Percentiles rank a stretch among this genome's conserved stretches.
Conservation (phyloP, 1,140 invertebrate genomes). For the Tetranychus cinnabarinus region DNA sequence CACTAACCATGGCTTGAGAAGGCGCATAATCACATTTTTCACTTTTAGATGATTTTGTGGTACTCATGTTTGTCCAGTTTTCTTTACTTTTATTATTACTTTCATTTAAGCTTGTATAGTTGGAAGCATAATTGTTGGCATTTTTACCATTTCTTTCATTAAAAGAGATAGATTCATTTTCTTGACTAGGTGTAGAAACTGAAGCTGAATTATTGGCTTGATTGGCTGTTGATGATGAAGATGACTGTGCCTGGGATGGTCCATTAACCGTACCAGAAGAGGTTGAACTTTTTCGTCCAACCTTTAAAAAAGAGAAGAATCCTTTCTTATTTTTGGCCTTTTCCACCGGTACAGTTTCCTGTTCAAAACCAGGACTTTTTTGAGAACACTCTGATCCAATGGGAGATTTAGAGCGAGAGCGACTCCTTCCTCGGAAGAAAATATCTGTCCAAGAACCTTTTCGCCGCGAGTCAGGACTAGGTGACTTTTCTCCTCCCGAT, state of each 20-base stretch:
- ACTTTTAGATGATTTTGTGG: too few species aligned
- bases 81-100: background rate
- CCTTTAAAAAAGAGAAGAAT: background rate
- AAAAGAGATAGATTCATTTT: background rate
- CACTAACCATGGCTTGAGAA: too few species aligned
- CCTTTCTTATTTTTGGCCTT: background rate
- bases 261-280: background rate
- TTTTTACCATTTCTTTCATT: background rate
- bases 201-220: constrained; percentile 9
- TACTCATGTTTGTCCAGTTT: background rate
- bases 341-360: background rate
- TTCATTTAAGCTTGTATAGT: background rate
- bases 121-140: background rate
- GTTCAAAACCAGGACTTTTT: background rate
- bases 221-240: constrained; percentile 27
- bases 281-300: background rate
- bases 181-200: constrained; percentile 1
- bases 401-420: constrained; percentile 3
- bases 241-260: constrained; percentile 26
- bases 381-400: background rate
- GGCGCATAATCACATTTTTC: too few species aligned
- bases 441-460: constrained; percentile 9
- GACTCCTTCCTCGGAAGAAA: background rate
- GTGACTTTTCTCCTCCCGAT: background rate
- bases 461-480: background rate